Conservation (phyloP, 2,888 invertebrate species). For the Hermaeophaga mercurialis region DNA sequence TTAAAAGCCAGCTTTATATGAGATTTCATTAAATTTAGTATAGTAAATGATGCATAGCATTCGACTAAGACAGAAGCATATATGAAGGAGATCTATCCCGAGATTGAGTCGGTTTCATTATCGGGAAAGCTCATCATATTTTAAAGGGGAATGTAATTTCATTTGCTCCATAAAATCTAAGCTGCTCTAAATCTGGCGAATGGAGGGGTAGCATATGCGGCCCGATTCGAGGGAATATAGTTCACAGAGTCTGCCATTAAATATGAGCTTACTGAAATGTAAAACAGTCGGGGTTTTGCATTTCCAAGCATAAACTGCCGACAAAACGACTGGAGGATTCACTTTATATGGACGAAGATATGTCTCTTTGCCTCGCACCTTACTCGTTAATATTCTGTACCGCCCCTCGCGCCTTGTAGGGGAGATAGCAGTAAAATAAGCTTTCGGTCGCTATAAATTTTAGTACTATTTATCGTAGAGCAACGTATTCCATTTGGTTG, state of each 20-base stretch:
- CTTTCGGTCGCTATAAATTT: conserved; percentile 18
- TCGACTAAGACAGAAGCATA: conserved; percentile 18
- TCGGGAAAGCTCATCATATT: conserved; percentile 61
- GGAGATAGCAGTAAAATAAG: conserved; percentile 26
- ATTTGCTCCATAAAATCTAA: conserved; percentile 61
- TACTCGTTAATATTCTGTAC: conserved; percentile 52
- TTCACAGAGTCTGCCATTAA: conserved; percentile 58
- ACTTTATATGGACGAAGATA: conserved; percentile 56
- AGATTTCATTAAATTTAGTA: conserved; percentile 6
- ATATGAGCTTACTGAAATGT: conserved; percentile 62
- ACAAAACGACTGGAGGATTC: conserved; percentile 59
- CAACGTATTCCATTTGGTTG: neutral
- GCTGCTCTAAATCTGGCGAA: conserved; percentile 58
- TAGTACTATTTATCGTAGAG: conserved; percentile 15
- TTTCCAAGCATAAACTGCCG: conserved; percentile 60
- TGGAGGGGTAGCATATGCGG: conserved; percentile 57
- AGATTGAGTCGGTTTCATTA: conserved; percentile 59
- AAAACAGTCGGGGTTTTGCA: conserved; percentile 61
- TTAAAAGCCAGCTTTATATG: neutral
- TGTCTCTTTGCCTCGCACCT: conserved; percentile 47
- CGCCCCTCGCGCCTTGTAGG: conserved; percentile 38
- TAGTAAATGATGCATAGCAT: conserved; percentile 1
- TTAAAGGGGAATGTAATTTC: conserved; percentile 61
- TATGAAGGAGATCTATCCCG: conserved; percentile 35
- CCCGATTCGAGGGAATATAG: conserved; percentile 55